Base-by-base conservation (phyloP, 2,888 invertebrate genomes). In the Eupithecia centaureata region DNA sequence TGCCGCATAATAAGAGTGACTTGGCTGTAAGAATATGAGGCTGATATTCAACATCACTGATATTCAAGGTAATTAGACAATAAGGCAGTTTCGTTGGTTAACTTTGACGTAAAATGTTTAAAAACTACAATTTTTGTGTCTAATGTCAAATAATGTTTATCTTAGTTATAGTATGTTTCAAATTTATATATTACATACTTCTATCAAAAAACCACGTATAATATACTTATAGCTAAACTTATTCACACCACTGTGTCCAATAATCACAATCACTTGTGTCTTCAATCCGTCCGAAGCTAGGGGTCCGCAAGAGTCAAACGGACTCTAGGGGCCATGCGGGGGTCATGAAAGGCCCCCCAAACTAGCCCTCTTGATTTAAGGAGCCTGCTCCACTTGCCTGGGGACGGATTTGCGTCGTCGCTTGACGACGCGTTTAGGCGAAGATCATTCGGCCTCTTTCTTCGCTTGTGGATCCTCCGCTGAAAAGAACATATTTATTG, bases 381-480 rank as follows among this genome's bases (percentile, higher is more conserved):
- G 66, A 13, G 54, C 73, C 84, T 78, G 88, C 77, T 86, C 88
- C 62, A 78, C 70, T 76, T 92, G 92, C 85, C 92, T 90, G 67
- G 88, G 73, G 1, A 90, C 84, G 82, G 91, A 88, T 83, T 93
- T 93, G 87, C 91, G 92, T 78, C 92, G 92, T 79, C 92, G 81
- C 71, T 92, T 93, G 78, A 91, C 92, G 89, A 87, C 92, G 91
- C 93, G 93, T 80, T 93, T 93, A 28, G 91, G 90, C 81, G 92
- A 88, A 81, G 87, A 93, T 93, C 93, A 93, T 87, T 93, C 93
- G 68, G 82, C 79, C 85, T 92, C 93, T 72, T 92, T 92, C 82
- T 93, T 93, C 52, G 74, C 83, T 71, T 87, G 91, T 72, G 90
- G 87, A 65, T 92, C 92, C 74, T 93, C 93, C 69, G 81, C 92